Percentiles rank a stretch among this genome's conserved stretches.
These are phyloP conservation scores for Brachionus plicatilis DNA, from an alignment of 1,140 invertebrate species.

Conservation along the genomic window DNA sequence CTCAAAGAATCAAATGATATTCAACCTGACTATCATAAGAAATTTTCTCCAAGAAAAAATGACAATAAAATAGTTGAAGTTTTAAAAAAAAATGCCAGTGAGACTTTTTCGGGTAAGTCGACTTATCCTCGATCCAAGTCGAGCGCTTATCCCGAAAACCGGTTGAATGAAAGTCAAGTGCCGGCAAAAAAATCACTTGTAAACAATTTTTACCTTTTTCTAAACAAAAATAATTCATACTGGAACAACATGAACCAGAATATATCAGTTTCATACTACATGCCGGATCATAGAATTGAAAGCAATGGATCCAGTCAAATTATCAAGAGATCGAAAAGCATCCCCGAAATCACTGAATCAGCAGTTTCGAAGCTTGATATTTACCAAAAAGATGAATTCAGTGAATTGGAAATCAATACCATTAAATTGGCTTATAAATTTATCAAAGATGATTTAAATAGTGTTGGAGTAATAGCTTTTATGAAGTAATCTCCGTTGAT, in stretches of 20 bases:
- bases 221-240: background rate
- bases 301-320: background rate
- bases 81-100: background rate
- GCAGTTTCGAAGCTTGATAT: background rate
- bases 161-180: background rate
- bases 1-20: background rate
- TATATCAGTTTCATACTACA: background rate
- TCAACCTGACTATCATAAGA: background rate
- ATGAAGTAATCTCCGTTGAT: constrained; percentile 30
- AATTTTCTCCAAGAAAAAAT: background rate
- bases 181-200: background rate
- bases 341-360: background rate
- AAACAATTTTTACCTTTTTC: constrained; percentile 22
- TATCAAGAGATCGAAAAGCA: background rate
- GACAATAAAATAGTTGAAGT: background rate
- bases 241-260: background rate
- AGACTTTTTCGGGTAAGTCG: background rate
- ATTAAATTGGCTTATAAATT: constrained; percentile 17
- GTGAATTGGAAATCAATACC: background rate
- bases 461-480: constrained; percentile 28
- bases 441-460: constrained; percentile 39
- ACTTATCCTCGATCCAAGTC: background rate
- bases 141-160: background rate
- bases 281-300: background rate
- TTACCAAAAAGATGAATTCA: background rate